Conservation (phyloP, 2,113 vertebrate genomes). For the Lophochroa leadbeateri region DNA sequence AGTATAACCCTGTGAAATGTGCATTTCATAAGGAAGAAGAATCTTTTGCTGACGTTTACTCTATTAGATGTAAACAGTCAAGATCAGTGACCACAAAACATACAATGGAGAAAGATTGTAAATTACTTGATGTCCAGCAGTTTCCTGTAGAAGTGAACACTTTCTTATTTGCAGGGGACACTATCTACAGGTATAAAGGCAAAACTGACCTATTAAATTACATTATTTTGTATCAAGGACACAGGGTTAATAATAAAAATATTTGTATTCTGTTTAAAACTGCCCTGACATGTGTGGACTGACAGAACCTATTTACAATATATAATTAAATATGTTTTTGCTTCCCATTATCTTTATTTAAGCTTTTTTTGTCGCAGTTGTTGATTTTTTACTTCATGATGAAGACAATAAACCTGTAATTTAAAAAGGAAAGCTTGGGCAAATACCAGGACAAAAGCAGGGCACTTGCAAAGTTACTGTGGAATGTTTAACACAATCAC, state of each 20-base stretch:
- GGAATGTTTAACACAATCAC: background rate
- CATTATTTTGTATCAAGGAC: background rate
- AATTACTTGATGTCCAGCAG: background rate
- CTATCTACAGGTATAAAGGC: background rate
- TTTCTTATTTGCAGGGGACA: background rate
- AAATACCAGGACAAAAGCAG: background rate
- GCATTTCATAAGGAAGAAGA: background rate
- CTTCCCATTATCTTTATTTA: background rate
- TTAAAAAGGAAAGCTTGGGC: background rate
- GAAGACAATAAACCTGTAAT: background rate
- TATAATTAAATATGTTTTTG: background rate
- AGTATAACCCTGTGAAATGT: background rate
- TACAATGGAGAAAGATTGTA: background rate
- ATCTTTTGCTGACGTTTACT: background rate
- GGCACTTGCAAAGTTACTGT: background rate
- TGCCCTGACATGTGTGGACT: background rate
- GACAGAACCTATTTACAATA: background rate
- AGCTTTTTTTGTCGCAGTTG: background rate
- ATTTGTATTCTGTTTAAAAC: background rate
- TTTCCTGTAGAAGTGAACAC: background rate
- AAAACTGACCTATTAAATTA: background rate
- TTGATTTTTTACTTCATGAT: background rate
- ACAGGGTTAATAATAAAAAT: background rate
- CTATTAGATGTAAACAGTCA: background rate
- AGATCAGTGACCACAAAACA: background rate